Percentiles rank a stretch among this genome's conserved stretches.
Evolutionary conservation across 2,797 vertebrate genomes (phyloP).

Genomic region (Smutsia gigantea): DNA sequence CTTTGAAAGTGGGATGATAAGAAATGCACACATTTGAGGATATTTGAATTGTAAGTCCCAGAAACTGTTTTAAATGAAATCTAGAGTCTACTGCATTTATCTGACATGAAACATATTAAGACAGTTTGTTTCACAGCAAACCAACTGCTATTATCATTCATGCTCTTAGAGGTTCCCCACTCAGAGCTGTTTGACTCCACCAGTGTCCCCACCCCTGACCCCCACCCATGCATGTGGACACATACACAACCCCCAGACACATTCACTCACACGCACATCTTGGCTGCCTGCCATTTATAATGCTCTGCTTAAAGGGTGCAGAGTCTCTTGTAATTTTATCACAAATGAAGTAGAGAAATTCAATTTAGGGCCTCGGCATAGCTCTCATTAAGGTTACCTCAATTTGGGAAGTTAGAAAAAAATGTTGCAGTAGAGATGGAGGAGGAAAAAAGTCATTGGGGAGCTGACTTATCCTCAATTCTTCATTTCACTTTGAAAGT

Average conservation of each 20-base stretch:
- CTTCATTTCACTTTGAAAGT: slow-evolving; percentile 63
- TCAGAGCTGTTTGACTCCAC: background rate
- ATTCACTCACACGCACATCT: background rate
- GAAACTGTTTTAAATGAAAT: background rate
- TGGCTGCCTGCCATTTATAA: background rate
- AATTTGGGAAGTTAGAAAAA: background rate
- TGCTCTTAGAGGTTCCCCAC: accelerated
- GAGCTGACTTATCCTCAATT: background rate
- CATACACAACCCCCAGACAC: background rate
- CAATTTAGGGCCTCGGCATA: background rate
- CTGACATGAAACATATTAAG: background rate
- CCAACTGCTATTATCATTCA: accelerated
- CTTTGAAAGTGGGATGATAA: background rate
- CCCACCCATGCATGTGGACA: accelerated
- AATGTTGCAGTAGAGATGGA: background rate
- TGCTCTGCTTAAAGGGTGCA: background rate
- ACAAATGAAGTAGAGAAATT: background rate
- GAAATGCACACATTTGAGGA: background rate
- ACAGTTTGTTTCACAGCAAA: background rate
- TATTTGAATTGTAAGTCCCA: background rate
- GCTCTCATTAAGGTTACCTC: background rate
- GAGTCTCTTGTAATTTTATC: background rate
- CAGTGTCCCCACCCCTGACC: too few species aligned
- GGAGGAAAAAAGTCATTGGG: background rate
- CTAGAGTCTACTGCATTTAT: background rate